Conservation (phyloP, 2,888 invertebrate genomes). For the Cataglyphis altisquamis region DNA sequence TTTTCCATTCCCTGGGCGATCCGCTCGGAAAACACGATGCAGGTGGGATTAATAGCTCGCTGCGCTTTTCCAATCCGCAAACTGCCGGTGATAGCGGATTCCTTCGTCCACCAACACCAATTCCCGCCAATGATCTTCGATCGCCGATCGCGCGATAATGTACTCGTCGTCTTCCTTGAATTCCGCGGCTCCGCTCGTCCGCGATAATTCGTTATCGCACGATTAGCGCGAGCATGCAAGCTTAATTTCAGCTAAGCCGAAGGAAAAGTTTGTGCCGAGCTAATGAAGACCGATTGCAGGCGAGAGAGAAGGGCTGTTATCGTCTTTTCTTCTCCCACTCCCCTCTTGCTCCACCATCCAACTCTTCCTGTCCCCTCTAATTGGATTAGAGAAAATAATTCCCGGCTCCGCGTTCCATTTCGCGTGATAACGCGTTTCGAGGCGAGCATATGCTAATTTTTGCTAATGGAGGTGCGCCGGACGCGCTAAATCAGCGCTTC, state of each 20-base stretch:
- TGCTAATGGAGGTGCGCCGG: slow-evolving; percentile 65
- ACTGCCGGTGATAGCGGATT: slow-evolving; percentile 35
- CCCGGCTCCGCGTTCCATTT: slow-evolving; percentile 68
- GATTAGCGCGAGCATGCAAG: slow-evolving; percentile 79
- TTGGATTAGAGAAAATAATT: slow-evolving; percentile 79
- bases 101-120: slow-evolving; percentile 15
- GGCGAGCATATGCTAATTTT: slow-evolving; percentile 72
- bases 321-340: slow-evolving; percentile 35
- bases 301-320: slow-evolving; percentile 72
- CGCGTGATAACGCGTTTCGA: slow-evolving; percentile 66
- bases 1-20: not conserved
- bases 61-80: slow-evolving; percentile 52
- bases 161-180: slow-evolving; percentile 9
- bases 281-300: slow-evolving; percentile 79
- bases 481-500: slow-evolving; percentile 62
- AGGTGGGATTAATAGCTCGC: slow-evolving; percentile 45
- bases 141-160: slow-evolving; percentile 28
- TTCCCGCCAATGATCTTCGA: not conserved
- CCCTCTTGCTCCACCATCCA: slow-evolving; percentile 21
- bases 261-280: slow-evolving; percentile 73
- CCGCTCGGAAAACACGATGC: slow-evolving; percentile 38
- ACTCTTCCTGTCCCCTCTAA: slow-evolving; percentile 53
- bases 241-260: slow-evolving; percentile 78
- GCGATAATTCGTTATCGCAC: slow-evolving; percentile 78
- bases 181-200: slow-evolving; percentile 39